Conservation (phyloP, 2,113 vertebrate genomes). For the Nyctibius bracteatus region DNA sequence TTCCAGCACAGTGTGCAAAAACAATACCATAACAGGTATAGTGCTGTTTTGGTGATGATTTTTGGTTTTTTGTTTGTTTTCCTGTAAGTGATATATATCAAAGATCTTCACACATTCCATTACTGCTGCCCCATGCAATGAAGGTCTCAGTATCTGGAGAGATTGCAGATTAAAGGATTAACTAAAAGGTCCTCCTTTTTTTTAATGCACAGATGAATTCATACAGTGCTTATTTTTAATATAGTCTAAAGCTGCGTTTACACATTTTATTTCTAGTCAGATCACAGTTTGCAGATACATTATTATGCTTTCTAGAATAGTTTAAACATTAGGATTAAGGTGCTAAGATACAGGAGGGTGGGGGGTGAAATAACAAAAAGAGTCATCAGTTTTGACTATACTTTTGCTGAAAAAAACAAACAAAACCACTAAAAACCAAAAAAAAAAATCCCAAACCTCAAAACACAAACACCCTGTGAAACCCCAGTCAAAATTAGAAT, state of each 20-base stretch:
- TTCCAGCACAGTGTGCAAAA: not conserved
- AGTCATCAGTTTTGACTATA: not conserved
- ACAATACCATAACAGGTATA: not conserved
- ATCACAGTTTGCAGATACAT: not conserved
- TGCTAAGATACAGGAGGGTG: accelerated
- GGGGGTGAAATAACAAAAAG: not conserved
- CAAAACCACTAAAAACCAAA: not conserved
- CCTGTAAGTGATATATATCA: not conserved
- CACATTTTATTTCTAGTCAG: not conserved
- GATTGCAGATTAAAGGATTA: not conserved
- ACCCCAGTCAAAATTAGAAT: not conserved
- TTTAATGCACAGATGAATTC: not conserved
- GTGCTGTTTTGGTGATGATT: not conserved
- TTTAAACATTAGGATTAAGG: not conserved
- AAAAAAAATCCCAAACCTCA: not conserved
- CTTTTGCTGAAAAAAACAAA: not conserved
- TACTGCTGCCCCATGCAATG: not conserved
- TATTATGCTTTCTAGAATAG: not conserved
- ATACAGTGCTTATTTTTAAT: not conserved
- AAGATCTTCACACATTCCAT: not conserved
- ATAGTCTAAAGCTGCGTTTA: not conserved
- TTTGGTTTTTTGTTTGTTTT: not conserved
- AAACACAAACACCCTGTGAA: not conserved
- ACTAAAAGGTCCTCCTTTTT: not conserved
- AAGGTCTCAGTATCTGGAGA: not conserved